Percentiles rank a stretch among this genome's conserved stretches.
phyloP scores from a whole-genome alignment of 2,113 vertebrate species.

The Oryctolagus cuniculus region mOryCun1.1 NC_091432.1:152900001-152900500 shows the following conservation, averaged over 20 bases:
- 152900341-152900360: constrained; percentile 24
- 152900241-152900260: neutral
- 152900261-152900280: constrained; percentile 22
- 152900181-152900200: constrained; percentile 10
- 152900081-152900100: constrained; percentile 6
- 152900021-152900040: constrained; percentile 24
- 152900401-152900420: constrained; percentile 24
- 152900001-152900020: neutral
- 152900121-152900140: constrained; percentile 17
- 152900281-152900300: neutral
- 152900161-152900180: neutral
- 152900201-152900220: neutral
- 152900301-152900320: neutral
- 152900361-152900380: neutral
- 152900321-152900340: neutral
- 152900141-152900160: constrained; percentile 18
- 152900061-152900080: constrained; percentile 48
- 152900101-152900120: constrained; percentile 43
- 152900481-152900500: neutral
- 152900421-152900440: neutral
- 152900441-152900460: neutral
- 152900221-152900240: neutral
- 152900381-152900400: constrained; percentile 5
- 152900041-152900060: constrained; percentile 17
- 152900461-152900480: neutral